phyloP scores from a whole-genome alignment of 2,113 vertebrate species.

The Ophiodon elongatus region DNA sequence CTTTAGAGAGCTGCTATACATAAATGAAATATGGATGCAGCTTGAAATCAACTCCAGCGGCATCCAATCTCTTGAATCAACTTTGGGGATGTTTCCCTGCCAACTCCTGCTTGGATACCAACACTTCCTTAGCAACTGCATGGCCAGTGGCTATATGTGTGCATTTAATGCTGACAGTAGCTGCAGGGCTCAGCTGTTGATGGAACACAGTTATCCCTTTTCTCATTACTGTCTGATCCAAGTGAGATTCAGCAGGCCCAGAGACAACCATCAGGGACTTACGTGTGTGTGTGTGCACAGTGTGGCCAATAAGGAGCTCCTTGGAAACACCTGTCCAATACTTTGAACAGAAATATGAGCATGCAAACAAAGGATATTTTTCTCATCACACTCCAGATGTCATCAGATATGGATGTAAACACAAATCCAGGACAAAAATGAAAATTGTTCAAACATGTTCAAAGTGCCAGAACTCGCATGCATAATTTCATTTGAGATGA shows the following conservation, averaged over 20 bases:
- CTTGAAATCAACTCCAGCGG: conserved; percentile 66
- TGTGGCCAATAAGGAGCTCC: conserved; percentile 58
- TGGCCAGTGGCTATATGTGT: conserved; percentile 75
- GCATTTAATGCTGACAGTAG: conserved; percentile 75
- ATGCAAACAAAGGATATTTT: conserved; percentile 56
- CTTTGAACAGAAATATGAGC: conserved; percentile 49
- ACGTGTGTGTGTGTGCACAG: conserved; percentile 48
- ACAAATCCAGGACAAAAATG: conserved; percentile 34
- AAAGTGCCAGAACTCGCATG: conserved; percentile 35
- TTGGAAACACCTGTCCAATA: conserved; percentile 67
- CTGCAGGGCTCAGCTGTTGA: conserved; percentile 82
- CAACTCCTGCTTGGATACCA: conserved; percentile 81
- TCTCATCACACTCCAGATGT: conserved; percentile 60
- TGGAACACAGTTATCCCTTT: conserved; percentile 76
- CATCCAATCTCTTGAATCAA: conserved; percentile 75
- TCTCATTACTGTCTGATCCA: conserved; percentile 80
- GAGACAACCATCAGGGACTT: conserved; percentile 70
- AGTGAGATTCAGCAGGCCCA: conserved; percentile 68
- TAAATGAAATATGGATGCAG: conserved; percentile 67
- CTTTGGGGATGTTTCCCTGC: conserved; percentile 75
- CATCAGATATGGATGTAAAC: conserved; percentile 62
- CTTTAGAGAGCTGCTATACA: conserved; percentile 46
- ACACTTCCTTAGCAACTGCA: conserved; percentile 82
- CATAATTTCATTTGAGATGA: conserved; percentile 54
- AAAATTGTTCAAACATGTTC: conserved; percentile 53